Percentiles rank a stretch among this genome's conserved stretches.
Conservation (phyloP, 2,113 vertebrate genomes). For the Bufo gargarizans region DNA sequence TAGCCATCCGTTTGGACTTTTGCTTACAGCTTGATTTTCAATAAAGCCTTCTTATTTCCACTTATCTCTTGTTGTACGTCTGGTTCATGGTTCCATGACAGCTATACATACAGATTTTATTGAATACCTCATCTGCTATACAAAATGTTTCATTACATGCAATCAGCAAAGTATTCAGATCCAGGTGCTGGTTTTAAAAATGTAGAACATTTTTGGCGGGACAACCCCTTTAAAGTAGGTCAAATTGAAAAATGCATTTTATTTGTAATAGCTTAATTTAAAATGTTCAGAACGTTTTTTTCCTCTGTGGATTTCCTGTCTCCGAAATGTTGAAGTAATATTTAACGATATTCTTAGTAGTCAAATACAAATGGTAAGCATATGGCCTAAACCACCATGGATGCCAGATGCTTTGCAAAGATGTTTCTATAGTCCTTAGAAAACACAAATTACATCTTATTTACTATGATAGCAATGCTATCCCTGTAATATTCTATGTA, state of each 20-base stretch:
- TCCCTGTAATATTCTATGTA: background rate
- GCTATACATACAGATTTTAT: no score
- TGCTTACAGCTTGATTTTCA: no score
- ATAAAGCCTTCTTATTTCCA: no score
- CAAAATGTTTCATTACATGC: no score
- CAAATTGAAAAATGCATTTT: background rate
- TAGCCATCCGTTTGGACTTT: no score
- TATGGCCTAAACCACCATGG: background rate
- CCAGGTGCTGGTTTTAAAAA: no score
- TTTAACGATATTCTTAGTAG: background rate
- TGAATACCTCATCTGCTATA: no score
- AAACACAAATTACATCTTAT: background rate
- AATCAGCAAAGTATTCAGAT: no score
- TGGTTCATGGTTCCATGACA: no score
- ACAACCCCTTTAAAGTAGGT: no score
- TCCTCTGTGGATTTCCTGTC: background rate
- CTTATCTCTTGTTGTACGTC: no score
- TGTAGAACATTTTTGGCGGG: no score
- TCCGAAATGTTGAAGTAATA: constrained; percentile 1
- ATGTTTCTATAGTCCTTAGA: background rate
- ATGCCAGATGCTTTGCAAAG: constrained; percentile 10
- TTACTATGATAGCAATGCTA: background rate
- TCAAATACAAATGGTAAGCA: constrained; percentile 19
- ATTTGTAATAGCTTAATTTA: background rate
- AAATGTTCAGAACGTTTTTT: background rate